phyloP scores from a whole-genome alignment of 2,797 vertebrate genomes.

The Perodicticus potto region DNA sequence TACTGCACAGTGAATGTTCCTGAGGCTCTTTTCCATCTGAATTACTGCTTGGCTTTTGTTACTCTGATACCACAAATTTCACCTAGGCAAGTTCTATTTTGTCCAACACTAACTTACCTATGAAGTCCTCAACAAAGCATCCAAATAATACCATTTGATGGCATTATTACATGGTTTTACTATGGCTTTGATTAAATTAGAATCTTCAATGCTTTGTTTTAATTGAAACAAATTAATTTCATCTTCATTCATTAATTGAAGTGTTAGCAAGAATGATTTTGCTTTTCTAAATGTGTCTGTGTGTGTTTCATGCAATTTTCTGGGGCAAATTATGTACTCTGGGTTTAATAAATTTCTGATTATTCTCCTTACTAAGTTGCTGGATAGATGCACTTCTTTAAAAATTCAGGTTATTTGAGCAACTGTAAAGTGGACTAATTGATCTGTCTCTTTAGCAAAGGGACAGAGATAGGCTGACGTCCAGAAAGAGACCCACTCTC shows the following conservation, averaged over 20 bases:
- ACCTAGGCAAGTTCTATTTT: neutral
- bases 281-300: conserved; percentile 52
- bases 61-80: conserved; percentile 27
- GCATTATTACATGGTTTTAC: neutral
- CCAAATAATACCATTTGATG: neutral
- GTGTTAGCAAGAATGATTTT: conserved; percentile 70
- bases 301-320: conserved; percentile 67
- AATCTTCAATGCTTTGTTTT: conserved; percentile 55
- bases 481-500: conserved; percentile 61
- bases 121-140: neutral
- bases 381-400: conserved; percentile 89
- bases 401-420: conserved; percentile 90
- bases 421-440: conserved; percentile 86
- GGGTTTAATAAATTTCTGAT: conserved; percentile 90
- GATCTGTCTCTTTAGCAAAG: conserved; percentile 83
- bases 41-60: conserved; percentile 4
- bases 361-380: conserved; percentile 92
- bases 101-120: neutral
- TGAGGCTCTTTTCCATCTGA: conserved; percentile 20
- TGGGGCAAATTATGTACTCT: conserved; percentile 86
- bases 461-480: conserved; percentile 60
- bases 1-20: neutral
- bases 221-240: conserved; percentile 40
- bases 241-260: conserved; percentile 50
- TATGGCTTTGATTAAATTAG: conserved; percentile 9